Percentiles rank a stretch among this genome's conserved stretches.
Conservation (phyloP, 37 sponge, comb jelly and placozoan genomes). For the Diacarnus erythraeanus region DNA sequence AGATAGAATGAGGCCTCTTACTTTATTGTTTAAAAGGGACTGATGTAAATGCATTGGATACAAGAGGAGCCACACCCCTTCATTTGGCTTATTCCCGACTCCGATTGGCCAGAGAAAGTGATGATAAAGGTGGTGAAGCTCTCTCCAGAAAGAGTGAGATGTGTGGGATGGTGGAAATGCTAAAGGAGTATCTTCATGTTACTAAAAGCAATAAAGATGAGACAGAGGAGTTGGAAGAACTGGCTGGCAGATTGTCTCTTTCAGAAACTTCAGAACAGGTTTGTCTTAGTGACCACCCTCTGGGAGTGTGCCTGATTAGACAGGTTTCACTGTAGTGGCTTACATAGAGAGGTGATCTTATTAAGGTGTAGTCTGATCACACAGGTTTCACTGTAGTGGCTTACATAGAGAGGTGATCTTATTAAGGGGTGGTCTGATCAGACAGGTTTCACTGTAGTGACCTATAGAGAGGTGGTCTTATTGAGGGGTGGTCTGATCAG, state of each 20-base stretch:
- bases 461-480: too few relatives aligned
- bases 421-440: too few relatives aligned
- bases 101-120: conserved; percentile 27
- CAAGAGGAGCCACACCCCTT: conserved; percentile 58
- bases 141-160: conserved; percentile 40
- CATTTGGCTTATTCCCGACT: conserved; percentile 68
- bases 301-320: too few relatives aligned
- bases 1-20: not conserved
- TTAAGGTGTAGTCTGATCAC: too few relatives aligned
- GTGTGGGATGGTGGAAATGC: conserved; percentile 58
- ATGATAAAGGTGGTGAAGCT: conserved; percentile 6
- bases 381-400: too few relatives aligned
- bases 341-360: too few relatives aligned
- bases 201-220: conserved; percentile 33
- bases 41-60: conserved; percentile 47
- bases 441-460: too few relatives aligned
- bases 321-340: too few relatives aligned
- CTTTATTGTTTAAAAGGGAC: conserved; percentile 9
- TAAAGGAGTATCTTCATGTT: conserved; percentile 47
- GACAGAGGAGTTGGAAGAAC: conserved; percentile 47
- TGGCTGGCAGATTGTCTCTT: conserved; percentile 55
- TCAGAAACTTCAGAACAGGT: conserved; percentile 68
- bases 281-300: too few relatives aligned
- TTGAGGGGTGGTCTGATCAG: too few relatives aligned
- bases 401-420: too few relatives aligned